Evolutionary conservation across 2,888 invertebrate genomes (phyloP).

Genomic region (Macrophya annulata): DNA sequence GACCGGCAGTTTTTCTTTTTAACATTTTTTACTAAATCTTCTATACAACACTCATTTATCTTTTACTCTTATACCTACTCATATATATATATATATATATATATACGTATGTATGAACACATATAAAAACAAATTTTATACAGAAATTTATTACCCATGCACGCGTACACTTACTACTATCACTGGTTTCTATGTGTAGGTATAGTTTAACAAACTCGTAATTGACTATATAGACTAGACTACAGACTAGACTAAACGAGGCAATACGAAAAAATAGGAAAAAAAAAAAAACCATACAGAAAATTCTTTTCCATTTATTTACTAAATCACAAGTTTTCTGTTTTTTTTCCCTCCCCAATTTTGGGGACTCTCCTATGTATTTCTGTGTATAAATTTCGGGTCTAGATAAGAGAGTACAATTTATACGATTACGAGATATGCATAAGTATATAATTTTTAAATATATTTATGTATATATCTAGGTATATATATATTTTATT

Average conservation of each 20-base stretch:
- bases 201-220: background rate
- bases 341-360: background rate
- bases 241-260: background rate
- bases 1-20: slow-evolving; percentile 26
- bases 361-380: background rate
- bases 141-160: no score
- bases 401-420: background rate
- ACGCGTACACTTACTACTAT: background rate
- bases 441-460: background rate
- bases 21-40: slow-evolving; percentile 49
- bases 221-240: slow-evolving; percentile 21
- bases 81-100: background rate
- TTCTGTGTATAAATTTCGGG: background rate
- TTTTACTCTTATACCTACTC: background rate
- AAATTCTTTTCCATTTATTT: background rate
- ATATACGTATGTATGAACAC: no score
- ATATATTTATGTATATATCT: background rate
- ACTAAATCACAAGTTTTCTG: background rate
- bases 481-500: background rate
- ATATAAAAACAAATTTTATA: no score
- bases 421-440: background rate
- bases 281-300: background rate
- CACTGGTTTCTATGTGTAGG: background rate
- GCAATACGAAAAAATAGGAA: background rate
- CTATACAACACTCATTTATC: slow-evolving; percentile 23